These are phyloP conservation scores for Hyppa rectilinea DNA, from an alignment of 2,888 invertebrate genomes.

Conservation along the genomic window DNA sequence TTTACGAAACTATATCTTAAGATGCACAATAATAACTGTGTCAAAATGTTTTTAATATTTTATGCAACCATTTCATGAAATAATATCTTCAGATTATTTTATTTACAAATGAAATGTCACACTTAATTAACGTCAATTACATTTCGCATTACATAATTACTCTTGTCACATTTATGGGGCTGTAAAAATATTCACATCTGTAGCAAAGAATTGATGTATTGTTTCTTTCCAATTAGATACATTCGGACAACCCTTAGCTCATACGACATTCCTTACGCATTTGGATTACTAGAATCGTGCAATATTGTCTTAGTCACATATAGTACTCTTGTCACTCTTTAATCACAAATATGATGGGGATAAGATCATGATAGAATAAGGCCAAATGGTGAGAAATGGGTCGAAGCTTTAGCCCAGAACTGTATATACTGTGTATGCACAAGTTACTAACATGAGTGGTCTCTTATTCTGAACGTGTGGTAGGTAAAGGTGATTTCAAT, in stretches of 20 bases:
- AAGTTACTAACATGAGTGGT: conserved; percentile 51
- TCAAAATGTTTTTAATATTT: conserved; percentile 43
- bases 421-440: conserved; percentile 65
- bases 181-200: conserved; percentile 12
- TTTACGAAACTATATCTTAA: conserved; percentile 31
- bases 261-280: conserved; percentile 63
- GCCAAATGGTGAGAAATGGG: conserved; percentile 43
- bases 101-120: conserved; percentile 29
- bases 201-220: conserved; percentile 27
- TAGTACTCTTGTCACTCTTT: conserved; percentile 54
- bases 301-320: conserved; percentile 62
- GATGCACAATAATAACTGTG: conserved; percentile 37
- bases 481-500: conserved; percentile 73
- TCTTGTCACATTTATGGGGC: conserved; percentile 13
- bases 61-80: conserved; percentile 33
- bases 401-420: conserved; percentile 54
- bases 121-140: conserved; percentile 33
- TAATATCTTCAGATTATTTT: conserved; percentile 30
- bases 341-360: conserved; percentile 35
- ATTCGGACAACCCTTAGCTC: conserved; percentile 40
- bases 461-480: conserved; percentile 62
- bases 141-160: conserved; percentile 21
- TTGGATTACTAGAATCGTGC: conserved; percentile 61
- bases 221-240: conserved; percentile 24
- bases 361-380: conserved; percentile 50